phyloP scores from a whole-genome alignment of 2,797 vertebrate species.

The Anguilla obscura region DNA sequence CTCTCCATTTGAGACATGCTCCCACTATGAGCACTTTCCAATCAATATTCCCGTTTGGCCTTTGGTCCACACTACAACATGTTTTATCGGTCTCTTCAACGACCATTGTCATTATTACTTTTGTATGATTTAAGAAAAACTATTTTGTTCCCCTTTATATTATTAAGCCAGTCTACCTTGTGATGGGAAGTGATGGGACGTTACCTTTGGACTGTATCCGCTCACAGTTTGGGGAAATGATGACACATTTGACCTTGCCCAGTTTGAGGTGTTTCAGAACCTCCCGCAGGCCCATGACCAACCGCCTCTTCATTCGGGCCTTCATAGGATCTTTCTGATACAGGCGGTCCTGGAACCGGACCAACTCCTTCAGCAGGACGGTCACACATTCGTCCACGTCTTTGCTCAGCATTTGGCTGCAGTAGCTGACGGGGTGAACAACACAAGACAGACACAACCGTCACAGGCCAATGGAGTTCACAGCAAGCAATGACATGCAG shows the following conservation, averaged over 20 bases:
- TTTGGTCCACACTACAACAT: too few species aligned
- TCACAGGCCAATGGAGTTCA: neutral
- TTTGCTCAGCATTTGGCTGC: conserved; percentile 94
- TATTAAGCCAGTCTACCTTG: neutral
- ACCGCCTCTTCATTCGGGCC: conserved; percentile 90
- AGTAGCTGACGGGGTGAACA: conserved; percentile 78
- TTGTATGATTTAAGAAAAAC: neutral
- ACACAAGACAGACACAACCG: neutral
- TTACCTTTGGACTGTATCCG: conserved; percentile 94
- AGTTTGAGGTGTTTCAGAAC: conserved; percentile 95
- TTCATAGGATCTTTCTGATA: conserved; percentile 97
- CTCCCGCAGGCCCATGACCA: conserved; percentile 95
- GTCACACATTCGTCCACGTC: conserved; percentile 92
- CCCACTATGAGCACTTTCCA: too few species aligned
- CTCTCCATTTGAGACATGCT: too few species aligned
- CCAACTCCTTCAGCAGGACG: conserved; percentile 87
- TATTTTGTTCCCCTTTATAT: neutral
- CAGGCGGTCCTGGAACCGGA: conserved; percentile 95
- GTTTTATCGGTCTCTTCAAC: neutral
- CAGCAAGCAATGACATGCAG: neutral
- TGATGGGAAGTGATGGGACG: neutral
- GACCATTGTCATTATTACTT: neutral
- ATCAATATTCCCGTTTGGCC: too few species aligned
- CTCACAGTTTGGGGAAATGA: conserved; percentile 98
- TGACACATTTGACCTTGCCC: conserved; percentile 88